These are phyloP conservation scores for Brachyopa scutellaris DNA, from an alignment of 2,888 invertebrate species.

Conservation along the genomic window DNA sequence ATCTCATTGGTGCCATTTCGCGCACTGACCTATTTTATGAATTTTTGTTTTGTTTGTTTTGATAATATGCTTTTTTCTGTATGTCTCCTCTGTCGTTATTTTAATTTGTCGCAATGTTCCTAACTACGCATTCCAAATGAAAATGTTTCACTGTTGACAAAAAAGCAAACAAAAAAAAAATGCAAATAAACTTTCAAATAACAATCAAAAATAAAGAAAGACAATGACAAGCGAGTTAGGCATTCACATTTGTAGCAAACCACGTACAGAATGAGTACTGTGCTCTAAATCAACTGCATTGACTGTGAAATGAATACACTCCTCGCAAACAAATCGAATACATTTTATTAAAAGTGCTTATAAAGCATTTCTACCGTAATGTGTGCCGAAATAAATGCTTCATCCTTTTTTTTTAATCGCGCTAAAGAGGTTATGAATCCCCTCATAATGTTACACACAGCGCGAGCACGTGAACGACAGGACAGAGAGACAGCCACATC, in stretches of 20 bases:
- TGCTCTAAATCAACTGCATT: constrained; percentile 10
- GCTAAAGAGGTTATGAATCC: too few relatives aligned
- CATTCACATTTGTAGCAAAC: constrained; percentile 29
- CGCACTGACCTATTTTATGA: constrained; percentile 60
- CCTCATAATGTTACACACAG: too few relatives aligned
- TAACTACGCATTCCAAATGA: constrained; percentile 59
- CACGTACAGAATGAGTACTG: constrained; percentile 10
- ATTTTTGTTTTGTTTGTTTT: constrained; percentile 15
- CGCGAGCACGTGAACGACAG: too few relatives aligned
- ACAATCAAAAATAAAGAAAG: constrained; percentile 9
- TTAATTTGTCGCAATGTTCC: constrained; percentile 50
- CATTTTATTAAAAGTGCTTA: too few relatives aligned
- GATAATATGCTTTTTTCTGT: neutral
- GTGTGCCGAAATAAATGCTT: too few relatives aligned
- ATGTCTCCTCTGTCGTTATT: constrained; percentile 31
- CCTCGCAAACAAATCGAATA: neutral
- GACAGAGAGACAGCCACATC: too few relatives aligned
- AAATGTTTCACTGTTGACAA: constrained; percentile 53
- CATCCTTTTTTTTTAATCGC: too few relatives aligned
- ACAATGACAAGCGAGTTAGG: constrained; percentile 9
- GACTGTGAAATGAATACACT: constrained; percentile 2
- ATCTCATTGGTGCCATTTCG: constrained; percentile 66
- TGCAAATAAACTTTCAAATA: constrained; percentile 9
- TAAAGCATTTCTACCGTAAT: too few relatives aligned
- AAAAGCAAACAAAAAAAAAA: neutral